phyloP scores from a whole-genome alignment of 1,140 invertebrate species.

The Lethrus apterus region DNA sequence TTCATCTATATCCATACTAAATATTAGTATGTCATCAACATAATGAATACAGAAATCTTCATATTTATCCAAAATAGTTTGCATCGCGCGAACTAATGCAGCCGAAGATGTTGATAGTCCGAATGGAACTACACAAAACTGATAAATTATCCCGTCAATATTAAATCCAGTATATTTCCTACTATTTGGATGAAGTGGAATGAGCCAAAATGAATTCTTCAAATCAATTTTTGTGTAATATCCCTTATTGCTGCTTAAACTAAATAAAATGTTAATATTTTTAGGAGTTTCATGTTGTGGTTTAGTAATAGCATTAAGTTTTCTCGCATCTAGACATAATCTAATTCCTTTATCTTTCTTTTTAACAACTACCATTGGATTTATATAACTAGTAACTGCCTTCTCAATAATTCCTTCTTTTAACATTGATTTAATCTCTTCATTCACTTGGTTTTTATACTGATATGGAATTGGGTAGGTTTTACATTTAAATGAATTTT shows the following conservation, averaged over 20 bases:
- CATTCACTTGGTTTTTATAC: neutral
- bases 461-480: slow-evolving; percentile 2
- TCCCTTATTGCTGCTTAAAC: neutral
- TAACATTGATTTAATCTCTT: neutral
- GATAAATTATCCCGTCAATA: slow-evolving; percentile 5
- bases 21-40: slow-evolving; percentile 11
- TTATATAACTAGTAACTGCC: neutral
- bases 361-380: slow-evolving; percentile 1
- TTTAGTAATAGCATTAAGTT: slow-evolving; percentile 1
- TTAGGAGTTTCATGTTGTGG: neutral
- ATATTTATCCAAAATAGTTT: neutral
- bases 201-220: slow-evolving; percentile 3
- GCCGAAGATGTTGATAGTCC: neutral
- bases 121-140: slow-evolving; percentile 4
- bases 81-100: neutral
- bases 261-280: slow-evolving; percentile 6
- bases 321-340: neutral
- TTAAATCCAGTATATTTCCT: slow-evolving; percentile 9
- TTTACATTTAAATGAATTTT: neutral
- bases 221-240: neutral
- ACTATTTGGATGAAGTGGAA: neutral
- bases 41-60: slow-evolving; percentile 2
- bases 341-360: neutral
- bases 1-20: neutral
- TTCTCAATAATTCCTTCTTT: slow-evolving; percentile 9